phyloP scores from a whole-genome alignment of 2,888 invertebrate genomes.

The Phyllotreta striolata region DNA sequence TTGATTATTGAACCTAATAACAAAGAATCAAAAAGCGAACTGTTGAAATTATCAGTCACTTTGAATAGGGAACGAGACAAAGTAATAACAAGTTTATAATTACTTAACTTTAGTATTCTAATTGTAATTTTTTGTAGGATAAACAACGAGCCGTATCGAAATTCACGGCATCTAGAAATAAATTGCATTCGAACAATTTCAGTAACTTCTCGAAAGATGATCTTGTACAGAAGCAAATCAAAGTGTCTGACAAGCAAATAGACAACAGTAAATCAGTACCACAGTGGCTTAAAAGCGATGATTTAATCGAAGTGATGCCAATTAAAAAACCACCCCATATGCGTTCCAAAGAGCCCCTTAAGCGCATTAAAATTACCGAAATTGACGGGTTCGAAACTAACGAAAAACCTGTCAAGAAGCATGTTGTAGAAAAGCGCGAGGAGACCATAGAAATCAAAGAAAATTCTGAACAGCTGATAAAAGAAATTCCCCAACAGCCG shows the following conservation, averaged over 20 bases:
- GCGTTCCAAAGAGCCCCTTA: slow-evolving; percentile 70
- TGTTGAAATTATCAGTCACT: slow-evolving; percentile 63
- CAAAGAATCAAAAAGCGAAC: slow-evolving; percentile 69
- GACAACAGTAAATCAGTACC: slow-evolving; percentile 54
- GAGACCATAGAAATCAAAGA: slow-evolving; percentile 22
- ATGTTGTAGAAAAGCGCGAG: slow-evolving; percentile 39
- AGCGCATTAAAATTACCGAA: slow-evolving; percentile 59
- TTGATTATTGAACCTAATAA: slow-evolving; percentile 83
- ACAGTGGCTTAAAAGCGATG: slow-evolving; percentile 57
- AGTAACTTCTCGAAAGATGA: slow-evolving; percentile 14
- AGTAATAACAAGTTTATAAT: slow-evolving; percentile 13
- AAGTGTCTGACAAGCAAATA: slow-evolving; percentile 59
- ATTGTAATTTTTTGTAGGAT: slow-evolving; percentile 34
- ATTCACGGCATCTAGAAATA: slow-evolving; percentile 53
- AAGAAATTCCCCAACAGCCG: too few species aligned
- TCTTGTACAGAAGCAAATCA: slow-evolving; percentile 49
- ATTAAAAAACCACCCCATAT: slow-evolving; percentile 71
- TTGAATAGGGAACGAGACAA: slow-evolving; percentile 30
- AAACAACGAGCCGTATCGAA: slow-evolving; percentile 49
- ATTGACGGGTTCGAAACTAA: slow-evolving; percentile 26
- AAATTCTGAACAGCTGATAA: neutral
- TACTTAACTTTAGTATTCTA: neutral
- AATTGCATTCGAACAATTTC: slow-evolving; percentile 42
- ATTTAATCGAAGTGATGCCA: slow-evolving; percentile 59
- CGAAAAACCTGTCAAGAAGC: slow-evolving; percentile 37